Evolutionary conservation across 2,888 invertebrate species (phyloP).

Genomic region (Hyposoter dolosus): DNA sequence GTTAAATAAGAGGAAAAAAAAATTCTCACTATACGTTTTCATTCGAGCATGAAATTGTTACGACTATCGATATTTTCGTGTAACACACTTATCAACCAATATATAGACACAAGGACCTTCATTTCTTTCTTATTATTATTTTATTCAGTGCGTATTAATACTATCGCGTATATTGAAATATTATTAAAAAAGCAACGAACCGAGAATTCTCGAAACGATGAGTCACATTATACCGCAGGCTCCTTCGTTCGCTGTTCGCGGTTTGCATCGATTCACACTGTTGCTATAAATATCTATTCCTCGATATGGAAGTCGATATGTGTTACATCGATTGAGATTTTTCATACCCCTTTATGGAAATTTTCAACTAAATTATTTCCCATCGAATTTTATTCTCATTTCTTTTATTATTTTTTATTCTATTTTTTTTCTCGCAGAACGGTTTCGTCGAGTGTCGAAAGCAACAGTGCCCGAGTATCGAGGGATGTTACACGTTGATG

Average conservation of each 20-base stretch:
- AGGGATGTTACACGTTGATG: constrained; percentile 92
- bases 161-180: constrained; percentile 15
- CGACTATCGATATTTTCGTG: neutral
- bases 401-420: neutral
- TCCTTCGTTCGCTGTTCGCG: constrained; percentile 49
- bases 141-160: constrained; percentile 23
- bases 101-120: neutral
- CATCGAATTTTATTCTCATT: neutral
- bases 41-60: neutral
- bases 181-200: constrained; percentile 35
- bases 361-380: constrained; percentile 19
- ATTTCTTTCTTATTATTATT: constrained; percentile 17
- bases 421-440: constrained; percentile 87
- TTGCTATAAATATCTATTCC: constrained; percentile 63
- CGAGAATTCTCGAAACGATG: constrained; percentile 60
- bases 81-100: constrained; percentile 17
- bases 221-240: constrained; percentile 55
- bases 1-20: neutral
- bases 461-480: constrained; percentile 92
- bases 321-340: constrained; percentile 42
- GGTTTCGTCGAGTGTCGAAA: constrained; percentile 94
- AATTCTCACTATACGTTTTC: neutral
- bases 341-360: constrained; percentile 30
- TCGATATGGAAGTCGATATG: constrained; percentile 53
- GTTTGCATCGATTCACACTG: constrained; percentile 53